Evolutionary conservation across 1,140 invertebrate genomes (phyloP).

Genomic region (Centruroides vittatus): DNA sequence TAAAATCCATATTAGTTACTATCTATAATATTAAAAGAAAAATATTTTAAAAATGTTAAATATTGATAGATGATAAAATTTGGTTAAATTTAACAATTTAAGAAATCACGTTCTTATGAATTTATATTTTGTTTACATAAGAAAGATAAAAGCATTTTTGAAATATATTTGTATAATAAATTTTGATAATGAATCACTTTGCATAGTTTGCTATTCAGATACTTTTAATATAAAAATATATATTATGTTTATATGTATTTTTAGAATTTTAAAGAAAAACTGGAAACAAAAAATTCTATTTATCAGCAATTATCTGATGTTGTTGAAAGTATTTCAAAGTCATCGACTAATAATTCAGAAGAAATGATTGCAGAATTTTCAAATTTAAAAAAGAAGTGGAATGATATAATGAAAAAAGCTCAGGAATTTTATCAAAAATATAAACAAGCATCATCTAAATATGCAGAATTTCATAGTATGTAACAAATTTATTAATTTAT

Average conservation of each 20-base stretch:
- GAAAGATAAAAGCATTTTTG: too few relatives aligned
- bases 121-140: too few relatives aligned
- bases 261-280: constrained; percentile 6
- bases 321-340: constrained; percentile 1
- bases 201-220: too few relatives aligned
- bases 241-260: neutral
- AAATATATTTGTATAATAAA: too few relatives aligned
- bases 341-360: neutral
- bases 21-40: too few relatives aligned
- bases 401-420: constrained; percentile 46
- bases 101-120: too few relatives aligned
- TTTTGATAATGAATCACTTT: too few relatives aligned
- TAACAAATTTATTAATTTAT: neutral
- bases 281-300: constrained; percentile 3
- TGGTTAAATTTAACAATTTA: too few relatives aligned
- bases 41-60: too few relatives aligned
- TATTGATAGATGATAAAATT: too few relatives aligned
- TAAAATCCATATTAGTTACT: too few relatives aligned
- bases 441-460: constrained; percentile 52
- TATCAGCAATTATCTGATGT: constrained; percentile 3
- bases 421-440: constrained; percentile 40
- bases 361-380: constrained; percentile 1
- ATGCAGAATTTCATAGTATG: constrained; percentile 53
- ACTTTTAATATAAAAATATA: too few relatives aligned
- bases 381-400: constrained; percentile 50